Percentiles rank a stretch among this genome's conserved stretches.
Evolutionary conservation across 2,113 vertebrate species (phyloP).

Genomic region (Boulengeromyrus knoepffleri): DNA sequence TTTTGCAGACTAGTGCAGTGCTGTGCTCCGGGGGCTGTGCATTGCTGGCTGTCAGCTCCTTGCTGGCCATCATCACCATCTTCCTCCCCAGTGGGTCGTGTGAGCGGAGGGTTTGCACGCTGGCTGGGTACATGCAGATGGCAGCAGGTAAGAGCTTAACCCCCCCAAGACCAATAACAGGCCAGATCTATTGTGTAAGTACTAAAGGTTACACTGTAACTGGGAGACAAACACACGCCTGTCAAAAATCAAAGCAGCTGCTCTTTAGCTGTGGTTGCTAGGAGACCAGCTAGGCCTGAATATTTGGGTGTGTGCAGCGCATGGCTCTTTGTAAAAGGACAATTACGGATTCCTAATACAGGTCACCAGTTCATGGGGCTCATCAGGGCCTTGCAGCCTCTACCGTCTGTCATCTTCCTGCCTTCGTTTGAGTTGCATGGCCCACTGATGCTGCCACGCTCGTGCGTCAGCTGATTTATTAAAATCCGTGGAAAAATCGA

Average conservation of each 20-base stretch:
- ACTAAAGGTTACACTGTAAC: background rate
- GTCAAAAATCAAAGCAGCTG: constrained; percentile 30
- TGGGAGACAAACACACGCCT: constrained; percentile 27
- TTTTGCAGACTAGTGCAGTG: constrained; percentile 80
- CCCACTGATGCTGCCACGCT: background rate
- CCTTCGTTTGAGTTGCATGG: background rate
- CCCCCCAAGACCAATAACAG: background rate
- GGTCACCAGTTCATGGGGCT: constrained; percentile 56
- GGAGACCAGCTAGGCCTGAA: constrained; percentile 41
- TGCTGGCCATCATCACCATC: constrained; percentile 80
- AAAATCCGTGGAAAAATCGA: background rate
- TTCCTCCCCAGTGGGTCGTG: constrained; percentile 81
- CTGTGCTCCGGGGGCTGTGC: constrained; percentile 80
- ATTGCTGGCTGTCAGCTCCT: constrained; percentile 79
- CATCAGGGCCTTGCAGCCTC: constrained; percentile 22
- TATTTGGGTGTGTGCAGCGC: constrained; percentile 43
- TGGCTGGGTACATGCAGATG: constrained; percentile 90
- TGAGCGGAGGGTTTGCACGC: constrained; percentile 79
- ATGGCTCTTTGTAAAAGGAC: constrained; percentile 50
- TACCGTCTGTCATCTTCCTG: background rate
- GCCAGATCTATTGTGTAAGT: background rate
- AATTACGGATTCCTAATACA: constrained; percentile 59
- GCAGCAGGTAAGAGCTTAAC: constrained; percentile 68
- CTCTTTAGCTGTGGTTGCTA: constrained; percentile 51
- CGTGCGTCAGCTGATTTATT: background rate